Percentiles rank a stretch among this genome's conserved stretches.
phyloP scores from a whole-genome alignment of 2,797 vertebrate species.

The Helicolenus hilgendorfi region DNA sequence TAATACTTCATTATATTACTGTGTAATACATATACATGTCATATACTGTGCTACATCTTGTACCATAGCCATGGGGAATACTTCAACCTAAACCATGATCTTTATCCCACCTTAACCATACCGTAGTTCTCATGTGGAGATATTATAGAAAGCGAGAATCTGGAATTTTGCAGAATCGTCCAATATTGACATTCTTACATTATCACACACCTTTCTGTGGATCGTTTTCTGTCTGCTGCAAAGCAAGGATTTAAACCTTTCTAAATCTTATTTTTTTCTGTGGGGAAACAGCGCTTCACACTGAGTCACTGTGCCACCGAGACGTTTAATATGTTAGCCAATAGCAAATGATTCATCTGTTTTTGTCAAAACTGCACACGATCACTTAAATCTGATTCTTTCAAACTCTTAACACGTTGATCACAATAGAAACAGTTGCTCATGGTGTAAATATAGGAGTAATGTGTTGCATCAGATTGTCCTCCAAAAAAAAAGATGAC shows the following conservation, averaged over 20 bases:
- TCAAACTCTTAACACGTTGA: not conserved
- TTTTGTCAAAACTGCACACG: not conserved
- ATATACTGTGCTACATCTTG: not conserved
- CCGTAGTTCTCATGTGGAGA: not conserved
- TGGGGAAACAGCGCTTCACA: not conserved
- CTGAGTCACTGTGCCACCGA: slow-evolving; percentile 3
- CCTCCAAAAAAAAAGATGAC: not conserved
- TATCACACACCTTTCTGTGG: not conserved
- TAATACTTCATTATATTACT: too few relatives aligned
- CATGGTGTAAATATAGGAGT: not conserved
- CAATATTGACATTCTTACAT: not conserved
- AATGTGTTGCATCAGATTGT: not conserved
- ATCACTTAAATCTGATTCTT: not conserved
- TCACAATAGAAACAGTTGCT: not conserved
- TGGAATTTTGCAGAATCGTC: not conserved
- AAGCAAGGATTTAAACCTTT: not conserved
- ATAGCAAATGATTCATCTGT: not conserved
- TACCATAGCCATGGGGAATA: not conserved
- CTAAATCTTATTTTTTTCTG: not conserved
- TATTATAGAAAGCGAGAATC: not conserved
- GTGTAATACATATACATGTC: not conserved
- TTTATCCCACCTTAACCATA: not conserved
- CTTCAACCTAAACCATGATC: not conserved
- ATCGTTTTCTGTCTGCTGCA: not conserved
- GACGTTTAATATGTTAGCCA: not conserved